phyloP scores from a whole-genome alignment of 1,140 invertebrate species.

The Diorhabda elongata region DNA sequence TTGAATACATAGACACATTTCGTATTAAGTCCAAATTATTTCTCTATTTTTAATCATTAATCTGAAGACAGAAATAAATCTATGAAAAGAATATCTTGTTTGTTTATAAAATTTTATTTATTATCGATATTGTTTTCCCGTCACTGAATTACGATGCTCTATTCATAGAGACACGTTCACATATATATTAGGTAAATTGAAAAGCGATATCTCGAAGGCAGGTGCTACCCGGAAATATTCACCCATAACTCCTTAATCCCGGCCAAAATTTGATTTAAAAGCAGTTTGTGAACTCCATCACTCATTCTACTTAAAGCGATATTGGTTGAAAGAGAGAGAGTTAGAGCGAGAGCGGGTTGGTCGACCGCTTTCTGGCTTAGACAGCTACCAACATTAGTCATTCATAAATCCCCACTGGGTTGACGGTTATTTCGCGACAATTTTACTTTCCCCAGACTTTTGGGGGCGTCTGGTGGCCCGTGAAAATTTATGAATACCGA shows the following conservation, averaged over 20 bases:
- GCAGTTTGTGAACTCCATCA: conserved; percentile 36
- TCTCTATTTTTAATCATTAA: too few species aligned
- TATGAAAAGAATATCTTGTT: too few species aligned
- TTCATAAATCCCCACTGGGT: conserved; percentile 22
- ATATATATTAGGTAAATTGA: conserved; percentile 39
- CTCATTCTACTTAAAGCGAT: conserved; percentile 32
- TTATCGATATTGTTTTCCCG: not conserved
- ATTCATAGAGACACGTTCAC: conserved; percentile 38
- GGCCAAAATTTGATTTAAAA: conserved; percentile 37
- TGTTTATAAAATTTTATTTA: too few species aligned
- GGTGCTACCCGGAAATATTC: conserved; percentile 38
- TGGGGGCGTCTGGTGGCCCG: conserved; percentile 1
- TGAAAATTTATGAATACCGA: not conserved
- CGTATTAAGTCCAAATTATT: too few species aligned
- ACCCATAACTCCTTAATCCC: conserved; percentile 38
- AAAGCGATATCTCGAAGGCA: conserved; percentile 36
- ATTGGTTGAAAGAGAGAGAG: conserved; percentile 15
- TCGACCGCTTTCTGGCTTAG: conserved; percentile 20
- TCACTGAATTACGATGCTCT: conserved; percentile 27
- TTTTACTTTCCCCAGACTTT: conserved; percentile 15
- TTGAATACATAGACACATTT: too few species aligned
- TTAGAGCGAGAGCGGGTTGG: conserved; percentile 16
- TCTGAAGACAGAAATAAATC: too few species aligned
- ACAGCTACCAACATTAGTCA: conserved; percentile 23
- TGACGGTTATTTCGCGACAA: conserved; percentile 24